A percentile compares a stretch with the other conserved stretches of the same genome.
These are phyloP conservation scores for Eupithecia subumbrata DNA, from an alignment of 2,888 invertebrate genomes.

Conservation along the genomic window DNA sequence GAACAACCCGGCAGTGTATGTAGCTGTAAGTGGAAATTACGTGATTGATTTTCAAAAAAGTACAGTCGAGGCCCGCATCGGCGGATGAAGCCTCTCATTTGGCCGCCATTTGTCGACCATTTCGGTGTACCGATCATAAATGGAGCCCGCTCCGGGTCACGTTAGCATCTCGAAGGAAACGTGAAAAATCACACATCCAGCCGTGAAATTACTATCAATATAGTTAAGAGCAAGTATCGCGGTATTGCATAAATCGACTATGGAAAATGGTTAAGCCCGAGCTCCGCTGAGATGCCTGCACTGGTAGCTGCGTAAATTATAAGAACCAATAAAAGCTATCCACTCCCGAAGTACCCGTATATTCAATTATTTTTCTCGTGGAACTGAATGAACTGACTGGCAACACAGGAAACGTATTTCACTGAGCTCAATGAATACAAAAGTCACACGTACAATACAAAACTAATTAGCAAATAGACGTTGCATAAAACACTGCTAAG, in stretches of 20 bases:
- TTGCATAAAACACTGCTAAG: slow-evolving; percentile 31
- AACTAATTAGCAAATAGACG: slow-evolving; percentile 35
- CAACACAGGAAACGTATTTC: slow-evolving; percentile 33
- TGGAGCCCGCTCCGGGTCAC: slow-evolving; percentile 81
- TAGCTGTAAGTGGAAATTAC: slow-evolving; percentile 18
- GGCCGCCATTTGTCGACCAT: slow-evolving; percentile 84
- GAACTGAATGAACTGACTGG: slow-evolving; percentile 17
- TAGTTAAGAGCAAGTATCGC: slow-evolving; percentile 47
- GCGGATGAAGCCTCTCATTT: slow-evolving; percentile 83
- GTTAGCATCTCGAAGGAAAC: slow-evolving; percentile 80
- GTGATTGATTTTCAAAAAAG: slow-evolving; percentile 58
- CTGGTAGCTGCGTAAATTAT: slow-evolving; percentile 13
- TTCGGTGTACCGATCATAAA: slow-evolving; percentile 83
- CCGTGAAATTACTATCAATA: slow-evolving; percentile 72
- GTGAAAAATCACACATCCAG: slow-evolving; percentile 82
- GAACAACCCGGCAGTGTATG: slow-evolving; percentile 45
- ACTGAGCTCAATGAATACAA: slow-evolving; percentile 24
- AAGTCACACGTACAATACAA: slow-evolving; percentile 27
- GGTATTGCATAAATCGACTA: slow-evolving; percentile 28
- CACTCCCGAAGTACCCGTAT: slow-evolving; percentile 9
- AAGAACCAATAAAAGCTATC: slow-evolving; percentile 13
- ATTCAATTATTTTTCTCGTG: slow-evolving; percentile 22
- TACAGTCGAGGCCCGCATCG: slow-evolving; percentile 71
- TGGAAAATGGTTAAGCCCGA: slow-evolving; percentile 3
- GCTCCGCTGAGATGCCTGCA: not conserved